A percentile compares a stretch with the other conserved stretches of the same genome.
Evolutionary conservation across 2,113 vertebrate species (phyloP).

Genomic region (Sus scrofa): T2T-Sscrofa CM000825.6:70234501-70235000

Average conservation of each 20-base stretch:
- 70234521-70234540: not conserved
- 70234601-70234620: not conserved
- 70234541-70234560: slow-evolving; percentile 31
- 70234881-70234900: too few species aligned
- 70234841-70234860: too few species aligned
- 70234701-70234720: slow-evolving; percentile 29
- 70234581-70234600: slow-evolving; percentile 3
- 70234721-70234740: slow-evolving; percentile 11
- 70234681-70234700: slow-evolving; percentile 36
- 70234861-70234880: too few species aligned
- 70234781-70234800: too few species aligned
- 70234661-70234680: not conserved
- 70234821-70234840: too few species aligned
- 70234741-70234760: slow-evolving; percentile 12
- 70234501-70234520: slow-evolving; percentile 47
- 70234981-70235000: too few species aligned
- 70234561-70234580: slow-evolving; percentile 27
- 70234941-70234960: too few species aligned
- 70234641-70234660: slow-evolving; percentile 25
- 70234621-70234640: slow-evolving; percentile 50
- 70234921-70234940: too few species aligned
- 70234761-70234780: too few species aligned
- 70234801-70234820: too few species aligned
- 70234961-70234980: too few species aligned
- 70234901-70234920: too few species aligned